Evolutionary conservation across 1,140 invertebrate species (phyloP).

Genomic region (Pseudomyrmex pallidus): DNA sequence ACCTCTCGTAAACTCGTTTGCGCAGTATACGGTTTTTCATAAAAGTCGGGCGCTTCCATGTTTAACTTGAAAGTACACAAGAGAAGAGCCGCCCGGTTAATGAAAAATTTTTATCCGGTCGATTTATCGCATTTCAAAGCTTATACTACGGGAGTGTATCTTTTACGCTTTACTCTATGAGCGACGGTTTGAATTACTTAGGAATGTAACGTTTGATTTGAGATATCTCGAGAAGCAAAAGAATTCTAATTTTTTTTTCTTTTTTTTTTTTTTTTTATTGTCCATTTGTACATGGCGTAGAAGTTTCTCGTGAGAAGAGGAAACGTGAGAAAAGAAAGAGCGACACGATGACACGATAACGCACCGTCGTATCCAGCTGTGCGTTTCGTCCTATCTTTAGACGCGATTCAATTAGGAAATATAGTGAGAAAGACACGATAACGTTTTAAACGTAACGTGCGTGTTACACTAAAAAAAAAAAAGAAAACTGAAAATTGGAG

Average conservation of each 20-base stretch:
- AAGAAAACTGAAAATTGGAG: neutral
- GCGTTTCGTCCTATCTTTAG: neutral
- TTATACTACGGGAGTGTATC: too few species aligned
- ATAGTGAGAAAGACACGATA: neutral
- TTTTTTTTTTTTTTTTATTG: neutral
- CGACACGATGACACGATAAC: neutral
- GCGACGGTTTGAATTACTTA: neutral
- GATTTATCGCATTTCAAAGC: too few species aligned
- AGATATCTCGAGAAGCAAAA: neutral
- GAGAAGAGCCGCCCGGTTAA: too few species aligned
- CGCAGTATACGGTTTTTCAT: too few species aligned
- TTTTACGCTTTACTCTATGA: neutral
- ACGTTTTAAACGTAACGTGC: neutral
- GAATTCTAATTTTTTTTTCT: neutral
- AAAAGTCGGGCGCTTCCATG: too few species aligned
- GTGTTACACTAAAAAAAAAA: neutral
- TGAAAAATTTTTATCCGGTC: too few species aligned
- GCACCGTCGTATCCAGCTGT: neutral
- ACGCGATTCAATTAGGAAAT: slow-evolving; percentile 12
- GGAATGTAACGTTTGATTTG: neutral
- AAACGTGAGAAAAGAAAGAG: neutral
- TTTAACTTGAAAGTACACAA: too few species aligned
- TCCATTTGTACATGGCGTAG: neutral
- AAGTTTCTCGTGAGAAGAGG: slow-evolving; percentile 10
- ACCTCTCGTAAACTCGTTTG: too few species aligned